A percentile compares a stretch with the other conserved stretches of the same genome.
These are phyloP conservation scores for Pangasianodon gigas DNA, from an alignment of 2,113 vertebrate species.

Conservation along the genomic window DNA sequence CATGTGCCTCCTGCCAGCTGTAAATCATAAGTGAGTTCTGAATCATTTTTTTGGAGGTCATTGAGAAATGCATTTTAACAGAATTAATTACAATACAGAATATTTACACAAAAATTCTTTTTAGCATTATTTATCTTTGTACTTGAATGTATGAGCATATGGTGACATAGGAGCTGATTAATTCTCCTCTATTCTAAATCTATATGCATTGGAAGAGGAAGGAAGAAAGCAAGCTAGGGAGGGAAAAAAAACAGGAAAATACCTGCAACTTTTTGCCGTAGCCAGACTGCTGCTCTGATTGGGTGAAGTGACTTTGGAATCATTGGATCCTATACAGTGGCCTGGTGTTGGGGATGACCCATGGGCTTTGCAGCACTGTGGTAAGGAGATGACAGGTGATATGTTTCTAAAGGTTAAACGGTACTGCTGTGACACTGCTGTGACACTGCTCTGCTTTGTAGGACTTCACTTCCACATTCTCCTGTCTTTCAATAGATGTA, in stretches of 20 bases:
- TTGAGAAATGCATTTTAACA: constrained; percentile 36
- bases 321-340: constrained; percentile 52
- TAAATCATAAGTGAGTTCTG: constrained; percentile 31
- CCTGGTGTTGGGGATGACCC: constrained; percentile 61
- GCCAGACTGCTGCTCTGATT: constrained; percentile 66
- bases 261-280: constrained; percentile 75
- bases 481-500: constrained; percentile 1
- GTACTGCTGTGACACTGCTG: constrained; percentile 26
- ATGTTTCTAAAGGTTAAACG: constrained; percentile 31
- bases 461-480: constrained; percentile 22
- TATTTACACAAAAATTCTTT: constrained; percentile 19
- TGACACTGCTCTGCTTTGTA: constrained; percentile 25
- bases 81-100: constrained; percentile 48
- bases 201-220: background rate
- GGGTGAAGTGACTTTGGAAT: constrained; percentile 58
- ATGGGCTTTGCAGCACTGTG: constrained; percentile 66
- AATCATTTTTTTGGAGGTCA: constrained; percentile 13
- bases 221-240: background rate
- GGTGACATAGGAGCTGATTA: constrained; percentile 49
- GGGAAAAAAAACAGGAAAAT: constrained; percentile 10
- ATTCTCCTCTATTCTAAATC: constrained; percentile 51
- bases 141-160: constrained; percentile 26
- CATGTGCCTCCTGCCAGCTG: constrained; percentile 18
- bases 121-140: constrained; percentile 52
- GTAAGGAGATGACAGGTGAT: constrained; percentile 42